phyloP scores from a whole-genome alignment of 2,797 vertebrate genomes.

The Enteromius afrohamiltoni region DNA sequence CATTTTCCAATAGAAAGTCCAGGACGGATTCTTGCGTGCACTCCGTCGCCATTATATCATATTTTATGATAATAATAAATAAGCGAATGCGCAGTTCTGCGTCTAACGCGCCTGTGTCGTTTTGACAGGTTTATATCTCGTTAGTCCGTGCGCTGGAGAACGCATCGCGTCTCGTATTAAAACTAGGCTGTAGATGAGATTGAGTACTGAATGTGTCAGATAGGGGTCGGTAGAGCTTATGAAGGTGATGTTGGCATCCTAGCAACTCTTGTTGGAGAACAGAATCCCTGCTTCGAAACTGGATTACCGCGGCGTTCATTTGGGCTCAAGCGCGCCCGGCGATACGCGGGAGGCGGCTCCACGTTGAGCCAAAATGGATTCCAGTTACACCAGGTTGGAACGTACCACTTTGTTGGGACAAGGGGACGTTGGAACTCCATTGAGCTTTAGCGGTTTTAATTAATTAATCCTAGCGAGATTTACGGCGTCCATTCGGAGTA shows the following conservation, averaged over 20 bases:
- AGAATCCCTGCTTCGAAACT: slow-evolving; percentile 38
- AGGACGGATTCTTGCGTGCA: slow-evolving; percentile 80
- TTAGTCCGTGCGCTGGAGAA: slow-evolving; percentile 57
- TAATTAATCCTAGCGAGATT: background rate
- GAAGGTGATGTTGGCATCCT: slow-evolving; percentile 50
- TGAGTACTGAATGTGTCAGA: slow-evolving; percentile 48
- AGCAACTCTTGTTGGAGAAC: slow-evolving; percentile 49
- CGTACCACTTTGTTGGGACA: slow-evolving; percentile 39
- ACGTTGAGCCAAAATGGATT: slow-evolving; percentile 55
- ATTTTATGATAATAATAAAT: slow-evolving; percentile 19
- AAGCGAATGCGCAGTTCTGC: slow-evolving; percentile 2
- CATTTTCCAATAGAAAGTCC: slow-evolving; percentile 81
- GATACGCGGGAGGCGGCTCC: too few relatives aligned
- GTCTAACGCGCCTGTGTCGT: slow-evolving; percentile 17
- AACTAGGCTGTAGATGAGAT: slow-evolving; percentile 13
- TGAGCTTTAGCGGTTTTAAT: slow-evolving; percentile 13
- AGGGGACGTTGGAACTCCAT: background rate
- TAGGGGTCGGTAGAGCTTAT: slow-evolving; percentile 68
- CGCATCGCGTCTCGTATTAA: slow-evolving; percentile 60
- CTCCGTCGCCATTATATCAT: slow-evolving; percentile 74
- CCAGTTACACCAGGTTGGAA: slow-evolving; percentile 55
- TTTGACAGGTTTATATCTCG: slow-evolving; percentile 39
- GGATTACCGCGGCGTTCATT: slow-evolving; percentile 24
- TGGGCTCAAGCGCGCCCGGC: slow-evolving; percentile 32
- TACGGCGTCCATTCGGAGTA: slow-evolving; percentile 5